These are phyloP conservation scores for Spondyliosoma cantharus DNA, from an alignment of 2,797 vertebrate species.

Conservation along the genomic window DNA sequence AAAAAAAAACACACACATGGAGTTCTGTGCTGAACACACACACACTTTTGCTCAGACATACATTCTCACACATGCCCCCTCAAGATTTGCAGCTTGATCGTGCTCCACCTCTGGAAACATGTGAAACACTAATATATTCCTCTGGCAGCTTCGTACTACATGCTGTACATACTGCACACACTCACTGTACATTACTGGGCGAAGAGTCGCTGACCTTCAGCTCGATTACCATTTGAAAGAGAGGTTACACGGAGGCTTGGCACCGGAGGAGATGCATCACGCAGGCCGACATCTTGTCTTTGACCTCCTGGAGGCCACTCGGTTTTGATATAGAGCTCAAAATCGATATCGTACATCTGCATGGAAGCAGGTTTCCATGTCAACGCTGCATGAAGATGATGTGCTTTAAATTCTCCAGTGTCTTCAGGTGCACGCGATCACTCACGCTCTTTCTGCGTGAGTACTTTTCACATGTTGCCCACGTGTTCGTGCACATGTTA, in stretches of 20 bases:
- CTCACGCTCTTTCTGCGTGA: neutral
- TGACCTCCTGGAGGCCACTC: slow-evolving; percentile 33
- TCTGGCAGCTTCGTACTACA: slow-evolving; percentile 24
- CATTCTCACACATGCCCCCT: neutral
- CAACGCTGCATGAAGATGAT: neutral
- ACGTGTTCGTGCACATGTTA: neutral
- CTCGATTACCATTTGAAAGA: slow-evolving; percentile 61
- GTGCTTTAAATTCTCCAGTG: neutral
- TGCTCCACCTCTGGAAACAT: slow-evolving; percentile 47
- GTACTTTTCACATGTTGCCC: too few species aligned
- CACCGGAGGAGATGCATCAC: slow-evolving; percentile 3
- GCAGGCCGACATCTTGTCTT: slow-evolving; percentile 18
- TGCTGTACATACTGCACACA: slow-evolving; percentile 24
- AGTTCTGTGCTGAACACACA: slow-evolving; percentile 2
- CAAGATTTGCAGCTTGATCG: slow-evolving; percentile 41
- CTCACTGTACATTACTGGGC: neutral
- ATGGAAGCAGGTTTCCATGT: slow-evolving; percentile 24
- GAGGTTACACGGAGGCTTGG: slow-evolving; percentile 17
- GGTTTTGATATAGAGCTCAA: neutral
- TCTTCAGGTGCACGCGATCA: neutral
- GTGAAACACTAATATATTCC: slow-evolving; percentile 49
- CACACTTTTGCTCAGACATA: neutral
- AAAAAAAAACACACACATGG: slow-evolving; percentile 1
- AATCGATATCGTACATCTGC: neutral
- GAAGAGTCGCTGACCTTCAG: slow-evolving; percentile 44